A percentile compares a stretch with the other conserved stretches of the same genome.
These are phyloP conservation scores for Brachylomia viminalis DNA, from an alignment of 2,888 invertebrate species.

Conservation along the genomic window DNA sequence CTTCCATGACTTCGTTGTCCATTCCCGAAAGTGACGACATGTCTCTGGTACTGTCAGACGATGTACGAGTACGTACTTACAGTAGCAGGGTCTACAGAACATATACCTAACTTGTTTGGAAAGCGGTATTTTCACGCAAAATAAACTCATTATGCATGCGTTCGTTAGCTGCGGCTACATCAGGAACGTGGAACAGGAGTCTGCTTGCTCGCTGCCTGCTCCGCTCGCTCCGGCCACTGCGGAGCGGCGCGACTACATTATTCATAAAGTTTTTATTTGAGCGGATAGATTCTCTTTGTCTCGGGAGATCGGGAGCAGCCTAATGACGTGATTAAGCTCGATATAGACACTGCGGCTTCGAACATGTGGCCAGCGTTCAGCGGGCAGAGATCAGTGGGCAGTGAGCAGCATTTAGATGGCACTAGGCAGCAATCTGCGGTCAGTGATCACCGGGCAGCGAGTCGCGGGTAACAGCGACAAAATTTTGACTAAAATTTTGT, in stretches of 20 bases:
- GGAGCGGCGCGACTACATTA: constrained; percentile 35
- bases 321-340: constrained; percentile 46
- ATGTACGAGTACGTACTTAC: too few species aligned
- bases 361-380: background rate
- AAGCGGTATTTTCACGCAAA: background rate
- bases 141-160: constrained; percentile 1
- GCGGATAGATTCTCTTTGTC: constrained; percentile 33
- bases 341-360: constrained; percentile 1
- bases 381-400: background rate
- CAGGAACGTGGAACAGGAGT: background rate
- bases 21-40: background rate
- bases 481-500: background rate
- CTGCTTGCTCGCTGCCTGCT: background rate
- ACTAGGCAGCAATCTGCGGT: background rate
- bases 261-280: constrained; percentile 51
- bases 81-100: background rate
- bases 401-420: too few species aligned
- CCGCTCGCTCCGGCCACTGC: background rate
- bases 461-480: background rate
- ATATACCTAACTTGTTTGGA: background rate
- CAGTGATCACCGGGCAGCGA: too few species aligned
- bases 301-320: constrained; percentile 16
- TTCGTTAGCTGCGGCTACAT: background rate
- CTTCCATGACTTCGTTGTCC: background rate
- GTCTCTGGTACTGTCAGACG: background rate